Evolutionary conservation across 2,113 vertebrate genomes (phyloP), one percentile per base, ranked within the genome.

Genomic region (Paradisaea rubra): DNA sequence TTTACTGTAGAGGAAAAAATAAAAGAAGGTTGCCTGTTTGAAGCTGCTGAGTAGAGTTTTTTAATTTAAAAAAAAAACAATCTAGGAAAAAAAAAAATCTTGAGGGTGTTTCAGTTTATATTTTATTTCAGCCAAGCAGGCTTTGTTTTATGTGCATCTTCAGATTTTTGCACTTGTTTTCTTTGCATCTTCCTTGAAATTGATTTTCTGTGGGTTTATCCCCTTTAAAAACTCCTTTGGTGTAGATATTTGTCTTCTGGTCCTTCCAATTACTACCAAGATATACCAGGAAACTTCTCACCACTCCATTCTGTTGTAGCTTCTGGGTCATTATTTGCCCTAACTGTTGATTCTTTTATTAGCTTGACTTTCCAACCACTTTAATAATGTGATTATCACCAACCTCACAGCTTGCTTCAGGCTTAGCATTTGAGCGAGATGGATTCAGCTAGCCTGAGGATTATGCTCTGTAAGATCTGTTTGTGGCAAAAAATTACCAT

Each of bases 401-500:
- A 94, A 15, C 39, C 54, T 89, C 77, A 63, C 31, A 86, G 57
- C 87, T 91, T 87, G 49, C 92, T 95, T 64, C 60, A 74, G 64
- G 44, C 76, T 96, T 79, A 84, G 68, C 6, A 2, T 81, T 70
- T 50, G 17, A n/a, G 30, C 6, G 20, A 74, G 88, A 50, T 91
- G 54, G 64, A 86, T 88, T 91, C 76, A 85, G n/a, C 42, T 91
- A 70, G 65, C 81, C 42, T 50, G 44, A 90, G 64, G 61, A 60
- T 92, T 71, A 52, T 17, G 37, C 74, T 93, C 42, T 81, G 63
- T 57, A 71, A 71, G 59, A 77, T 61, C 25, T 87, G 21, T 95
- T 90, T 96, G 39, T 72, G 84, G 78, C 87, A 91, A 95, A 94
- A 94, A 94, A 91, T 93, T 66, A 65, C 60, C 49, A 77, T 92